Conservation (phyloP, 2,113 vertebrate genomes). For the Lota lota region DNA sequence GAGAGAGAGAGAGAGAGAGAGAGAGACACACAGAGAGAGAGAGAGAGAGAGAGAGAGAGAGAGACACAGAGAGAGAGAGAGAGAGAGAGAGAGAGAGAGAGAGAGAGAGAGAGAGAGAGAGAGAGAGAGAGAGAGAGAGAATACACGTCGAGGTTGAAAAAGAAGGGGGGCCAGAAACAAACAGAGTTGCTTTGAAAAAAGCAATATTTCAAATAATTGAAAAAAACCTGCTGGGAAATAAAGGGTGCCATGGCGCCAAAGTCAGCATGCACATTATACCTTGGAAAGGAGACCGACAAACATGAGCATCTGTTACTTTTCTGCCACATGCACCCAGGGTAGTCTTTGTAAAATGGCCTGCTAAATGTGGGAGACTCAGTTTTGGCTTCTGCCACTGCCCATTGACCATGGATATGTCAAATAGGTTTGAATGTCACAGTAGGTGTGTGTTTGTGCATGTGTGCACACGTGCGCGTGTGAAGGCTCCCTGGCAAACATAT, state of each 20-base stretch:
- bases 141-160: neutral
- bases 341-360: slow-evolving; percentile 24
- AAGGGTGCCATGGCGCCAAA: slow-evolving; percentile 30
- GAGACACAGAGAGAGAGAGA: neutral
- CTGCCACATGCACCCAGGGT: slow-evolving; percentile 16
- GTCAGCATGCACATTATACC: slow-evolving; percentile 1
- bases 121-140: neutral
- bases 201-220: neutral
- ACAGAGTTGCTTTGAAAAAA: neutral
- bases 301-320: neutral
- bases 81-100: neutral
- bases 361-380: slow-evolving; percentile 40
- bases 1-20: neutral
- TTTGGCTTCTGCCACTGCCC: slow-evolving; percentile 14
- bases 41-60: too few relatives aligned
- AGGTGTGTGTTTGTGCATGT: too few relatives aligned
- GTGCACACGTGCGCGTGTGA: too few relatives aligned
- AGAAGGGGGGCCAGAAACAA: neutral
- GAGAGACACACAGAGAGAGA: neutral
- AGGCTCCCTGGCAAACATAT: too few relatives aligned
- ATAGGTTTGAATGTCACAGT: slow-evolving; percentile 23
- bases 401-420: slow-evolving; percentile 17
- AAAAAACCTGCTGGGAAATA: neutral
- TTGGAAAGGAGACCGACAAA: neutral
- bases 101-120: neutral